Evolutionary conservation across 2,113 vertebrate species (phyloP).

Genomic region (Callionymus lyra): DNA sequence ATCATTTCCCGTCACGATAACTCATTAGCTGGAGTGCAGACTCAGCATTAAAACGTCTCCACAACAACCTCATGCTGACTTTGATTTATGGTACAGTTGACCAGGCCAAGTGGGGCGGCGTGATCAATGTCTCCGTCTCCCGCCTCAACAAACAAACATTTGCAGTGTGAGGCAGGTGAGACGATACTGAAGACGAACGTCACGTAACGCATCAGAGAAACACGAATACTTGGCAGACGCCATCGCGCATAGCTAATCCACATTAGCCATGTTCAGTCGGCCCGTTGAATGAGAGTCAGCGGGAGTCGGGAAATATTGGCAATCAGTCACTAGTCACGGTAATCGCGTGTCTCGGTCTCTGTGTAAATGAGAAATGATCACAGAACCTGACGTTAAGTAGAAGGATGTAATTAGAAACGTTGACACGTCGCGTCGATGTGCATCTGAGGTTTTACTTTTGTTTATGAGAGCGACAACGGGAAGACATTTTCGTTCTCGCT

Average conservation of each 20-base stretch:
- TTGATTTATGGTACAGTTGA: slow-evolving; percentile 2
- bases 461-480: too few relatives aligned
- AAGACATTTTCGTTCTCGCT: too few relatives aligned
- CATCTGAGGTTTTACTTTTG: too few relatives aligned
- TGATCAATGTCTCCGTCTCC: not conserved
- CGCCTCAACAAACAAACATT: too few relatives aligned
- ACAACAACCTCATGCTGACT: slow-evolving; percentile 10
- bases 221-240: slow-evolving; percentile 26
- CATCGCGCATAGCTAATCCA: slow-evolving; percentile 42
- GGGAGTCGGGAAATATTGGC: slow-evolving; percentile 7
- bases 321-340: slow-evolving; percentile 29
- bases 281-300: slow-evolving; percentile 20
- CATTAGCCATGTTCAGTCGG: slow-evolving; percentile 37
- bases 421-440: not conserved
- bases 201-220: too few relatives aligned
- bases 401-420: slow-evolving; percentile 1
- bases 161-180: too few relatives aligned
- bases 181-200: not conserved
- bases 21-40: slow-evolving; percentile 26
- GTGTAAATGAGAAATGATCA: slow-evolving; percentile 11
- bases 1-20: slow-evolving; percentile 21
- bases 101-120: too few relatives aligned
- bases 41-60: slow-evolving; percentile 17
- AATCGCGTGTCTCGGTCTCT: not conserved
- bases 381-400: slow-evolving; percentile 6